Evolutionary conservation across 2,797 vertebrate species (phyloP), one percentile per base, ranked within the genome.

Genomic region (Vultur gryphus): DNA sequence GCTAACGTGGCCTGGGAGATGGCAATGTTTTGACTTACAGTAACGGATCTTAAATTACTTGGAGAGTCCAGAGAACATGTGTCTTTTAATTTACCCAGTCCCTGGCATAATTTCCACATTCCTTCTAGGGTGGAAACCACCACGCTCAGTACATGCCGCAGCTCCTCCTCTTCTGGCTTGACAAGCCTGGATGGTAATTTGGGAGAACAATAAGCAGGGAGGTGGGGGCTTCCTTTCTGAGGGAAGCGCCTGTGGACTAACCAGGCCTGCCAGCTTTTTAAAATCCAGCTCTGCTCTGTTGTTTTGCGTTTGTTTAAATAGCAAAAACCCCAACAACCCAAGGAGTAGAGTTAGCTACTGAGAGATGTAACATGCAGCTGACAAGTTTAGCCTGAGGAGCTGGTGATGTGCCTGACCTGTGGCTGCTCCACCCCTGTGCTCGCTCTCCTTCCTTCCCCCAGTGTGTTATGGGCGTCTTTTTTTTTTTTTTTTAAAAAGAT

Each of bases 91-190:
- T 94, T 87, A 94, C 44, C 81, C 91, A 95, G 46, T 78, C 84
- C 78, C 73, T 69, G 77, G 89, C 96, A 94, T 96, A 83, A 83
- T 91, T 97, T 95, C 87, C 87, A 93, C 90, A 94, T 97, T 97
- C 87, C 89, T 97, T 96, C 77, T 83, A 71, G 96, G 95, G 84
- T 96, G 91, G 84, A 90, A 93, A 94, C 58, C 37, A 77, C 78
- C 57, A 23, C 2, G 11, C 69, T 85, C 16, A 1, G 24, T 66
- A 77, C 43, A 51, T 23, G 66, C 61, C 1, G 61, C 61, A 86
- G 89, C 84, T 89, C 84, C 86, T 93, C 95, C 93, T 93, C 81
- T 85, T 84, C 76, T 95, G 96, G 93, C 85, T 95, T 94, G 69
- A 64, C 54, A 92, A 92, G 55, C 77, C 12, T 64, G 84, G 78